A percentile compares a stretch with the other conserved stretches of the same genome.
Conservation (phyloP, 2,797 vertebrate species). For the Dendrocincla tyrannina region DNA sequence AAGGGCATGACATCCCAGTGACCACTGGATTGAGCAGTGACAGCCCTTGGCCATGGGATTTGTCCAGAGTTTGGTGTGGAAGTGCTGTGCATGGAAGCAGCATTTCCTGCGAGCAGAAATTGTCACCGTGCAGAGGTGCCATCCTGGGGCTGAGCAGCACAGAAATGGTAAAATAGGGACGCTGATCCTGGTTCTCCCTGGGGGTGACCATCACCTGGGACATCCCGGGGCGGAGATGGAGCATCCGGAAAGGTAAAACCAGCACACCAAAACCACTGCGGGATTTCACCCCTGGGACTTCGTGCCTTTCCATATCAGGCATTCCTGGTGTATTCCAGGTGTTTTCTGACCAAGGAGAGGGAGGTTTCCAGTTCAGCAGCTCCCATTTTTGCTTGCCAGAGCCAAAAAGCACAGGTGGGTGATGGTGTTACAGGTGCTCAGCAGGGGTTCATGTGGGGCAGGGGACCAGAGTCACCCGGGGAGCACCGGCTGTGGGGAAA, state of each 20-base stretch:
- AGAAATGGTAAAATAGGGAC: neutral
- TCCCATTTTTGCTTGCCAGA: neutral
- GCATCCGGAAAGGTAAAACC: neutral
- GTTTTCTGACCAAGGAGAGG: neutral
- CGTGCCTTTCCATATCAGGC: neutral
- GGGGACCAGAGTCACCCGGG: neutral
- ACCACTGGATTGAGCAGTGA: neutral
- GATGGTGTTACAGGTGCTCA: neutral
- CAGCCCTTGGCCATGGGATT: neutral
- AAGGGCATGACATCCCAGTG: rapidly evolving
- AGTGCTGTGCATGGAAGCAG: neutral
- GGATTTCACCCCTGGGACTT: neutral
- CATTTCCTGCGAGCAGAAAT: neutral
- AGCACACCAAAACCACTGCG: neutral
- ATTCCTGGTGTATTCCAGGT: neutral
- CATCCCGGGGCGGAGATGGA: neutral
- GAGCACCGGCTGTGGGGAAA: neutral
- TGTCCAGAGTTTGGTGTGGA: neutral
- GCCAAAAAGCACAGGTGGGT: neutral
- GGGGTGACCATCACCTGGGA: rapidly evolving
- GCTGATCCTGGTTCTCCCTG: neutral
- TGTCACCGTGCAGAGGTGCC: neutral
- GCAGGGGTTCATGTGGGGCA: rapidly evolving
- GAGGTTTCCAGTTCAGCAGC: neutral
- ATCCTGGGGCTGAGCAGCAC: neutral